Base-by-base conservation (phyloP, 2,797 vertebrate species). In the Dipus sagitta region DNA sequence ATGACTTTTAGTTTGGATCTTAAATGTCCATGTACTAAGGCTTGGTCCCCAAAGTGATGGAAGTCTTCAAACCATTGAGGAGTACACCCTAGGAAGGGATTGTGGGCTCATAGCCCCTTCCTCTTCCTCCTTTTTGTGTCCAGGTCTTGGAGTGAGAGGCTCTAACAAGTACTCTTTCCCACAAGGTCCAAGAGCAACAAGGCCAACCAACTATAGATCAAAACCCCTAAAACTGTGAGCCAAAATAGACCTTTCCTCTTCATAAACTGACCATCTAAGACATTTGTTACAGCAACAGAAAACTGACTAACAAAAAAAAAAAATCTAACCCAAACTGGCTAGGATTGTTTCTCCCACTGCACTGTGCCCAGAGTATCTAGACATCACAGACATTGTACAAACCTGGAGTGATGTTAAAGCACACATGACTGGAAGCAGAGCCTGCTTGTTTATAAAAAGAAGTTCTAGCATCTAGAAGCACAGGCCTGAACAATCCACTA, bases 371-470 rank as follows among this genome's bases (percentile, higher is more conserved):
- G 28, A 12, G 18, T 30, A 7, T 52, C 38, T 30, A 60, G 42
- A 62, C 14, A 38, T 1, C 71, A 34, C 47, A 68, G 68, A 15
- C 8, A 18, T 24, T 80, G 9, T 54, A 14, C 12, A 52, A 34
- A 42, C 2, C 2, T 34, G 75, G 24, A 18, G 0, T n/a, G 34
- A 70, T 26, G 62, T 12, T 20, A 20, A 10, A 26, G 23, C 1
- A 28, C 6, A 9, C 11, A 70, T 14, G 38, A 24, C 8, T 7
- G 2, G 30, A 30, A 62, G n/a, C 30, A 47, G 71, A 52, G 32
- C 21, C 70, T 71, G 5, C 26, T 21, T 26, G 30, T 79, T 91
- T 67, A 71, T 42, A 65, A 92, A 87, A 91, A 65, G n/a, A 92
- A 83, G 67, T 71, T 74, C 89, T 75, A 32, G 30, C 47, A 15